Conservation (phyloP, 2,113 vertebrate genomes). For the Bungarus multicinctus region DNA sequence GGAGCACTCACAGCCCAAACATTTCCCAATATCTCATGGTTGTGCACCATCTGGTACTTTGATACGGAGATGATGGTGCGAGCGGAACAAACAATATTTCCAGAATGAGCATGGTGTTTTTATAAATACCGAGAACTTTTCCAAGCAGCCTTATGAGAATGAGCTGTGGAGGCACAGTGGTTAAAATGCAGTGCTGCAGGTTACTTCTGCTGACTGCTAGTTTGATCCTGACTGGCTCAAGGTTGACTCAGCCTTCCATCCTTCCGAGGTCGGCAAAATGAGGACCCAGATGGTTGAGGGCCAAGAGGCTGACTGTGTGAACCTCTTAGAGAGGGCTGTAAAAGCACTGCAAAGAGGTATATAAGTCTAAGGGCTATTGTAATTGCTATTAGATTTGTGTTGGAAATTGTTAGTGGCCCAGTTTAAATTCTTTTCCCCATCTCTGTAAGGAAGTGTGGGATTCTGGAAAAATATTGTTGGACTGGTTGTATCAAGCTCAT, state of each 20-base stretch:
- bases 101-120: neutral
- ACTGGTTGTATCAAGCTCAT: neutral
- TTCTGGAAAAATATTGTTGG: neutral
- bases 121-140: neutral
- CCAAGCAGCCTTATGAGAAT: neutral
- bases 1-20: neutral
- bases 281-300: too few species aligned
- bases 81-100: too few species aligned
- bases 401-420: neutral
- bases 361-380: too few species aligned
- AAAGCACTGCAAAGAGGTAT: too few species aligned
- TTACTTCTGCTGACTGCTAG: too few species aligned
- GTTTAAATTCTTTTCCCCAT: neutral
- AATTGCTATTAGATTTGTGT: neutral
- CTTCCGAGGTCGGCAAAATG: too few species aligned
- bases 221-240: too few species aligned
- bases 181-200: too few species aligned
- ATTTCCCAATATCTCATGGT: neutral
- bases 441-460: neutral
- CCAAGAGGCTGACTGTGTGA: too few species aligned
- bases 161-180: too few species aligned
- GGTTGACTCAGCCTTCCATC: too few species aligned
- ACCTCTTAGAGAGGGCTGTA: too few species aligned
- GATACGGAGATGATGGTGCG: accelerated
- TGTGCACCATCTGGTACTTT: neutral